Evolutionary conservation across 2,888 invertebrate genomes (phyloP).

Genomic region (Drosophila kambysellisi): DNA sequence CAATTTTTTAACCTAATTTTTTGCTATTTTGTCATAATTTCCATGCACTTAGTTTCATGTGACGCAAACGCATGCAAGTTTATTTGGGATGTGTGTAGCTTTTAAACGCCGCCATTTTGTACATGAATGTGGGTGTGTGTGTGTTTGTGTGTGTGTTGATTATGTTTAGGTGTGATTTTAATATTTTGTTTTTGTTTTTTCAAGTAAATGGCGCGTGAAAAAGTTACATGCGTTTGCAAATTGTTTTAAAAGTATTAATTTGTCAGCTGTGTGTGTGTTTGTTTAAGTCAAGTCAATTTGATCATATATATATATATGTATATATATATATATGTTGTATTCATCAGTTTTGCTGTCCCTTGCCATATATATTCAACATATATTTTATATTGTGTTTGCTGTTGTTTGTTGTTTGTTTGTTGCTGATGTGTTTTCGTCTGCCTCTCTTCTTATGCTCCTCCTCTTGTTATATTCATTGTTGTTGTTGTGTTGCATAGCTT

Average conservation of each 20-base stretch:
- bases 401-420: constrained; percentile 20
- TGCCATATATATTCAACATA: constrained; percentile 20
- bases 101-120: constrained; percentile 72
- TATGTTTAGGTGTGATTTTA: constrained; percentile 36
- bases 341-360: constrained; percentile 22
- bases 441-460: not conserved
- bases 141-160: constrained; percentile 35
- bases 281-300: constrained; percentile 40
- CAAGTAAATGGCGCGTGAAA: constrained; percentile 72
- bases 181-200: constrained; percentile 11
- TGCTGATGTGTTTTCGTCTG: not conserved
- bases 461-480: constrained; percentile 8
- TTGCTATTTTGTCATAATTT: constrained; percentile 56
- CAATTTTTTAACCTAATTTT: constrained; percentile 56
- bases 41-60: constrained; percentile 39
- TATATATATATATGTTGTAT: constrained; percentile 3
- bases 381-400: constrained; percentile 6
- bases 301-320: constrained; percentile 12
- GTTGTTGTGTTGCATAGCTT: constrained; percentile 17
- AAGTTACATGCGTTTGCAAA: constrained; percentile 77
- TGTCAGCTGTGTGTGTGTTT: constrained; percentile 30
- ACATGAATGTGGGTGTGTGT: constrained; percentile 31
- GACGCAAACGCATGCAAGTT: constrained; percentile 73
- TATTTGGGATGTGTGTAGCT: constrained; percentile 32
- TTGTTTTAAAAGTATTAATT: constrained; percentile 26